Evolutionary conservation across 2,113 vertebrate genomes (phyloP).

Genomic region (Isichthys henryi): DNA sequence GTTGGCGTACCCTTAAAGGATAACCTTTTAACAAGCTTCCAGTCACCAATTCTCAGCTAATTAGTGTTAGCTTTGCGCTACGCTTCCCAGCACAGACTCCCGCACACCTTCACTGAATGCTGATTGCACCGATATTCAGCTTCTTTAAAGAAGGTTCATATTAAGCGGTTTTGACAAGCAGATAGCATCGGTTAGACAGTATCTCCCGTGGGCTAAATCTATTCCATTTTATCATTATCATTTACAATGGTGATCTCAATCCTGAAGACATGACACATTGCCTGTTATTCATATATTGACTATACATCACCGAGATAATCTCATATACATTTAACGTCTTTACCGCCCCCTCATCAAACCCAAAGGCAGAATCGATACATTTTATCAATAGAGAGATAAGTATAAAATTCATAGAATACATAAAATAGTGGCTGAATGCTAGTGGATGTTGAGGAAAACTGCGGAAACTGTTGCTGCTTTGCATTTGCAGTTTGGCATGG

Average conservation of each 20-base stretch:
- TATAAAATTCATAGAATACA: not conserved
- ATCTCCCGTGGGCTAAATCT: not conserved
- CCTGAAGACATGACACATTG: not conserved
- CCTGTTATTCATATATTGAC: not conserved
- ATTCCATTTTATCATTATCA: not conserved
- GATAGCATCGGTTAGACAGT: not conserved
- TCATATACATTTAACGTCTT: not conserved
- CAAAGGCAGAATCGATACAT: not conserved
- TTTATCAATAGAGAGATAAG: not conserved
- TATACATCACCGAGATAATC: not conserved
- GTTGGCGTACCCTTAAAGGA: conserved; percentile 10
- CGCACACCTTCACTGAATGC: not conserved
- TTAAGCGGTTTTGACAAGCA: not conserved
- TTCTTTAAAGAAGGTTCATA: conserved; percentile 40
- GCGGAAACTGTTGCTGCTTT: not conserved
- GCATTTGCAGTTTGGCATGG: not conserved
- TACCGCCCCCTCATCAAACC: too few relatives aligned
- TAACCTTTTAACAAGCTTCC: conserved; percentile 12
- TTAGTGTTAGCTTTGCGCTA: conserved; percentile 7
- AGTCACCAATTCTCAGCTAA: conserved; percentile 14
- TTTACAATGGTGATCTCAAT: not conserved
- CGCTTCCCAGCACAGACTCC: not conserved
- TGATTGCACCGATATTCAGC: conserved; percentile 31
- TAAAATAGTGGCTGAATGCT: not conserved
- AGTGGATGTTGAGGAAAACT: not conserved